These are phyloP conservation scores for Pomatorhinus ruficollis DNA, from an alignment of 2,113 vertebrate genomes.

Conservation along the genomic window DNA sequence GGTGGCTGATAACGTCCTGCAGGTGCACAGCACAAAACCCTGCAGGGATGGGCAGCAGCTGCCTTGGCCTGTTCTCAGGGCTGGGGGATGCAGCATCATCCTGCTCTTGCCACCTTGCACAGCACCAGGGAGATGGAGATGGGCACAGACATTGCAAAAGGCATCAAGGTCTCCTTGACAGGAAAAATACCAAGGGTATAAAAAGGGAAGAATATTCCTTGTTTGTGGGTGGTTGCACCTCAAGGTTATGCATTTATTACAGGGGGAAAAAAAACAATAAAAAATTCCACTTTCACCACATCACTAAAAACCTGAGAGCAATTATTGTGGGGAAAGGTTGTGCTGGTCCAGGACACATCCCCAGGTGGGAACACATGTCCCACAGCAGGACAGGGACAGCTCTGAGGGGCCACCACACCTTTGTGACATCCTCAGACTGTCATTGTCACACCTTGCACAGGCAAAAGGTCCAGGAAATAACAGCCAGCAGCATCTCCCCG, in stretches of 20 bases:
- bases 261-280: background rate
- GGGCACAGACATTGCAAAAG: background rate
- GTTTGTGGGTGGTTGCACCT: background rate
- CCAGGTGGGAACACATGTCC: rapidly evolving
- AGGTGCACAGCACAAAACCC: background rate
- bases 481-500: background rate
- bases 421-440: background rate
- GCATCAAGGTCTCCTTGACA: background rate
- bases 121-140: background rate
- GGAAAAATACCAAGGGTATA: background rate
- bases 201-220: background rate
- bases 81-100: background rate
- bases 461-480: background rate
- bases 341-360: background rate
- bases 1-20: background rate
- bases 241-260: background rate
- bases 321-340: background rate
- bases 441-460: background rate
- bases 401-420: background rate
- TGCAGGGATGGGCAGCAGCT: background rate
- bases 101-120: background rate
- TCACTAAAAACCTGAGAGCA: background rate
- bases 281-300: background rate
- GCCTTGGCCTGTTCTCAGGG: background rate
- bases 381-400: background rate